A percentile compares a stretch with the other conserved stretches of the same genome.
Conservation (phyloP, 2,113 vertebrate genomes). For the Ibidorhyncha struthersii region DNA sequence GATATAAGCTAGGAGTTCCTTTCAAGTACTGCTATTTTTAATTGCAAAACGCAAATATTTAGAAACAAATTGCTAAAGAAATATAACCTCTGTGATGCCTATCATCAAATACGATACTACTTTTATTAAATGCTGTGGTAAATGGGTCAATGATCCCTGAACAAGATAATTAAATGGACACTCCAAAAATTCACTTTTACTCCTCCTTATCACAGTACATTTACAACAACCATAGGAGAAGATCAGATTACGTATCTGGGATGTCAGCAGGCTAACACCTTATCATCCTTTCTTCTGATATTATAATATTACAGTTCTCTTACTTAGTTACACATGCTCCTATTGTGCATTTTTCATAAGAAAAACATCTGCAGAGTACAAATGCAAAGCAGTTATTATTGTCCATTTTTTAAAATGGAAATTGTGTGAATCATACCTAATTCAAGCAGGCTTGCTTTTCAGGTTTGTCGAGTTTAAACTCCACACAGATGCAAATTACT, state of each 20-base stretch:
- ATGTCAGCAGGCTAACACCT: background rate
- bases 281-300: background rate
- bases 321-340: background rate
- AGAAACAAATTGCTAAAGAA: background rate
- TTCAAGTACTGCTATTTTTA: background rate
- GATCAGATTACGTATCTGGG: slow-evolving; percentile 6
- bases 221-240: slow-evolving; percentile 64
- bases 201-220: slow-evolving; percentile 67
- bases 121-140: background rate
- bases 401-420: slow-evolving; percentile 51
- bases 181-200: slow-evolving; percentile 63
- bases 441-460: slow-evolving; percentile 45
- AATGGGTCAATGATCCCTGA: slow-evolving; percentile 1
- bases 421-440: slow-evolving; percentile 51
- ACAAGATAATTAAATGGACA: slow-evolving; percentile 8
- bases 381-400: slow-evolving; percentile 14
- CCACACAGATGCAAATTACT: slow-evolving; percentile 61
- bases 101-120: background rate
- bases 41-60: background rate
- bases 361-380: background rate
- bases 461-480: slow-evolving; percentile 61
- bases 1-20: background rate
- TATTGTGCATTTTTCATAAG: background rate
- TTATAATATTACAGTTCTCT: background rate
- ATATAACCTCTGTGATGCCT: background rate